Conservation (phyloP, 2,888 invertebrate species). For the Synanthedon tipuliformis region DNA sequence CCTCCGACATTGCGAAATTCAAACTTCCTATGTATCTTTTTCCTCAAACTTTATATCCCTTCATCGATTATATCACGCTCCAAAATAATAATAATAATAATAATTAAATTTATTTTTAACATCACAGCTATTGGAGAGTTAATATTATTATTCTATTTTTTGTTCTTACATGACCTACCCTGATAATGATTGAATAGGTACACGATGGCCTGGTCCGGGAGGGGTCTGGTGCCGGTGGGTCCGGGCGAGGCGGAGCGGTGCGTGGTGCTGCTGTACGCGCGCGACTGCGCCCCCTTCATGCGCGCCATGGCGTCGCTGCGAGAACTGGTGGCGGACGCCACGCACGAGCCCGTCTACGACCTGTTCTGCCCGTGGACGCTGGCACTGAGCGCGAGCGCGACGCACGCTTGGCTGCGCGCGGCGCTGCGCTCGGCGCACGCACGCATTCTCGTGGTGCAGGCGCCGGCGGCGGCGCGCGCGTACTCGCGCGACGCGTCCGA, state of each 20-base stretch:
- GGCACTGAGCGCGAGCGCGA: constrained; percentile 16
- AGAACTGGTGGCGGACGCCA: constrained; percentile 10
- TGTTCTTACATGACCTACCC: too few relatives aligned
- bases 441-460: constrained; percentile 41
- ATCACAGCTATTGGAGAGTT: too few relatives aligned
- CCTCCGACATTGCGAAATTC: too few relatives aligned
- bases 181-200: too few relatives aligned
- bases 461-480: constrained; percentile 25
- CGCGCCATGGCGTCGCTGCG: constrained; percentile 26
- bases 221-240: background rate
- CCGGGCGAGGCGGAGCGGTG: background rate
- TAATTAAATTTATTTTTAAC: too few relatives aligned
- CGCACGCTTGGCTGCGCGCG: constrained; percentile 24
- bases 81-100: too few relatives aligned
- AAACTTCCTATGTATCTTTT: too few relatives aligned
- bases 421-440: constrained; percentile 12
- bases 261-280: constrained; percentile 55
- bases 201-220: background rate
- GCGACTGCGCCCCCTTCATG: constrained; percentile 43
- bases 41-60: too few relatives aligned
- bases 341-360: constrained; percentile 37
- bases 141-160: too few relatives aligned
- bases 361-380: constrained; percentile 19
- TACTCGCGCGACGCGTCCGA: constrained; percentile 4
- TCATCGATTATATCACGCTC: too few relatives aligned